phyloP scores from a whole-genome alignment of 2,113 vertebrate species.

The Pseudorectes ferrugineus region DNA sequence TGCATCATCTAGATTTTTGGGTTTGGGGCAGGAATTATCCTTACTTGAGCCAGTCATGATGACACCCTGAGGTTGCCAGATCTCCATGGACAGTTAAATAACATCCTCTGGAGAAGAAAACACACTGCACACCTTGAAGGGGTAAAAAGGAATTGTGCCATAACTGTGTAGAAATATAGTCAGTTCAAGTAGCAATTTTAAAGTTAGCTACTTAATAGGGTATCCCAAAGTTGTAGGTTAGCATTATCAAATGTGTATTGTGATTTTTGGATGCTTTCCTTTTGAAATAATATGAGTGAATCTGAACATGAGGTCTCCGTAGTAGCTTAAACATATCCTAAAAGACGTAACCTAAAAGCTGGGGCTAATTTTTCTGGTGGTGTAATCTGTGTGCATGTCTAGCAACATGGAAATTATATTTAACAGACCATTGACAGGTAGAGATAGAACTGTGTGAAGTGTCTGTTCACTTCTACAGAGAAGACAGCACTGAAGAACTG shows the following conservation, averaged over 20 bases:
- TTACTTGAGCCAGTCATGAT: neutral
- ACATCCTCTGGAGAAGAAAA: neutral
- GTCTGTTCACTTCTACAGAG: neutral
- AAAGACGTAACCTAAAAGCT: neutral
- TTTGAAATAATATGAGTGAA: neutral
- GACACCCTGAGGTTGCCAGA: neutral
- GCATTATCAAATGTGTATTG: neutral
- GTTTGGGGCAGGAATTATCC: neutral
- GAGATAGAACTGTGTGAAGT: neutral
- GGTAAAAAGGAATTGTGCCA: neutral
- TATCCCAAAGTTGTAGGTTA: neutral
- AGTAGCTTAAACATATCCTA: neutral
- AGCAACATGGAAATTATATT: neutral
- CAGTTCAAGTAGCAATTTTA: neutral
- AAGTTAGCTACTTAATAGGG: neutral
- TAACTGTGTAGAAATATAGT: neutral
- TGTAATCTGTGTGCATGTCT: neutral
- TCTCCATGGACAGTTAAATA: neutral
- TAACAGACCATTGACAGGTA: neutral
- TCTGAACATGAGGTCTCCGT: neutral
- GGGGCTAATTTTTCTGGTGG: neutral
- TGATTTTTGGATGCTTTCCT: neutral
- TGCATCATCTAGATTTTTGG: neutral
- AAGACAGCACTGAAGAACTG: neutral
- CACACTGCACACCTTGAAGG: neutral